These are phyloP conservation scores for Climacteris rufus DNA, from an alignment of 2,113 vertebrate species.

Conservation along the genomic window DNA sequence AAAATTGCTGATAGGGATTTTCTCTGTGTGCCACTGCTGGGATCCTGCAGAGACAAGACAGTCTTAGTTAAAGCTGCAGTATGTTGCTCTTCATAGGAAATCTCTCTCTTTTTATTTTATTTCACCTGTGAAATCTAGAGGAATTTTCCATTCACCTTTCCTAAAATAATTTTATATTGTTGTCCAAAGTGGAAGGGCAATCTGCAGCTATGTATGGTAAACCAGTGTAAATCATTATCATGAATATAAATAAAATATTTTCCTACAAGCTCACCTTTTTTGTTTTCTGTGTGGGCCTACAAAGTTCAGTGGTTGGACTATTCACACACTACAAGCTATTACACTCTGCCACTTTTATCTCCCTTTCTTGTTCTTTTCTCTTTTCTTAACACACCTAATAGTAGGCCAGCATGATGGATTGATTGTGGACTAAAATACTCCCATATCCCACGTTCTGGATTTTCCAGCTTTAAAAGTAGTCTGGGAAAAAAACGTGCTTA, in stretches of 20 bases:
- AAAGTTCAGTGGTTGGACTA: conserved; percentile 3
- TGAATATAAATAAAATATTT: neutral
- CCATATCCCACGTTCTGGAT: neutral
- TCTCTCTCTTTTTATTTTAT: neutral
- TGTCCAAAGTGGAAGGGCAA: neutral
- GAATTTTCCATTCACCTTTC: conserved; percentile 12
- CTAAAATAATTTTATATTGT: neutral
- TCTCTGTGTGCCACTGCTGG: neutral
- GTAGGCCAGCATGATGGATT: conserved; percentile 24
- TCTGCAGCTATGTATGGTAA: neutral
- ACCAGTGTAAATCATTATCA: neutral
- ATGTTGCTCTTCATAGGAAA: neutral
- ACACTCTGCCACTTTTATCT: neutral
- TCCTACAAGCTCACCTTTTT: neutral
- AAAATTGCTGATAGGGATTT: conserved; percentile 37
- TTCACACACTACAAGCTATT: neutral
- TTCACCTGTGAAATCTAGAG: conserved; percentile 9
- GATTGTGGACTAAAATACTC: conserved; percentile 30
- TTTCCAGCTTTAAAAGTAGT: conserved; percentile 4
- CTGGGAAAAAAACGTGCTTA: neutral
- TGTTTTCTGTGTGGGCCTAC: neutral
- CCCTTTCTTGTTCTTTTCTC: conserved; percentile 27
- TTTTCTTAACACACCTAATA: conserved; percentile 14
- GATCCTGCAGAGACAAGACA: conserved; percentile 3
- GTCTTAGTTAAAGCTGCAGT: neutral